phyloP scores from a whole-genome alignment of 92 coral and sea anemone genomes.

The Heliopora coerulea region DNA sequence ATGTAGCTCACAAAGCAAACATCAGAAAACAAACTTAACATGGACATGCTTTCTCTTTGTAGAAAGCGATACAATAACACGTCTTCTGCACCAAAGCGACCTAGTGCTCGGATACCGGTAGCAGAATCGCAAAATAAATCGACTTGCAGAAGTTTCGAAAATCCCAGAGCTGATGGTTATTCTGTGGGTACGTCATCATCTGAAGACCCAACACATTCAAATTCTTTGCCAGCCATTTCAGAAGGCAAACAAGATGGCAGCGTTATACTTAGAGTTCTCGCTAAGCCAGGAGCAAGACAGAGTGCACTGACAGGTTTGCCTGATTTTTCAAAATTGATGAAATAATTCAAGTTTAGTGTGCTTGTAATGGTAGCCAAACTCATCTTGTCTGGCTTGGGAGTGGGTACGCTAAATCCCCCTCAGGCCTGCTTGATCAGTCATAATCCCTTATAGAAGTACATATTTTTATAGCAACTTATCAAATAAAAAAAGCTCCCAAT shows the following conservation, averaged over 20 bases:
- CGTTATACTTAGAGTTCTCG: slow-evolving; percentile 51
- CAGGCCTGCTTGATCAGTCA: no score
- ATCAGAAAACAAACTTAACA: background rate
- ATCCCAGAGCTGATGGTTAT: background rate
- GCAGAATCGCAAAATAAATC: background rate
- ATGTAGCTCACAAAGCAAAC: background rate
- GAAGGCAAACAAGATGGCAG: slow-evolving; percentile 51
- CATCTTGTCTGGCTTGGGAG: no score
- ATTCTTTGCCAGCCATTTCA: slow-evolving; percentile 31
- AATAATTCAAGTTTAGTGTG: no score
- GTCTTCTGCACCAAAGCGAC: slow-evolving; percentile 5
- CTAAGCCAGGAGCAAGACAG: slow-evolving; percentile 69
- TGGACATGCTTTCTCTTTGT: slow-evolving; percentile 41
- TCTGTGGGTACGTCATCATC: background rate
- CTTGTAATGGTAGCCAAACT: no score
- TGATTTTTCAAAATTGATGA: no score
- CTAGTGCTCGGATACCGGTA: slow-evolving; percentile 13
- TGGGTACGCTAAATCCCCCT: no score
- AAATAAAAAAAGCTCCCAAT: no score
- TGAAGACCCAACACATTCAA: slow-evolving; percentile 3
- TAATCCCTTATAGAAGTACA: no score
- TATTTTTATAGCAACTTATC: no score
- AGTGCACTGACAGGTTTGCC: slow-evolving; percentile 54
- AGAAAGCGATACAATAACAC: background rate
- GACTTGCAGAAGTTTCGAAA: background rate